A percentile compares a stretch with the other conserved stretches of the same genome.
Conservation (phyloP, 2,797 vertebrate species). For the Clarias pachynema region DNA sequence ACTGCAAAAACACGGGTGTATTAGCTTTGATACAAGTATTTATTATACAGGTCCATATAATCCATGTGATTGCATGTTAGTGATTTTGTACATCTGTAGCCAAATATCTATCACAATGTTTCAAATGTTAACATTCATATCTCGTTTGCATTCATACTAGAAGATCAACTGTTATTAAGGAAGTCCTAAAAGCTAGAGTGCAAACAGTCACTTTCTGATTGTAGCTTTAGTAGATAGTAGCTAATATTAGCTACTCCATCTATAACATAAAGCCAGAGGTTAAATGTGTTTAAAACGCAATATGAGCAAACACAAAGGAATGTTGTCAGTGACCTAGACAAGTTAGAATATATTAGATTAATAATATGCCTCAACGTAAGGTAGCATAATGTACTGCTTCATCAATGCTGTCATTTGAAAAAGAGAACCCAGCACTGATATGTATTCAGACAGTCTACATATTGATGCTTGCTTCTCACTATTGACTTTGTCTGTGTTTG, state of each 20-base stretch:
- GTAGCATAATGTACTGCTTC: neutral
- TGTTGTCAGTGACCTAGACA: neutral
- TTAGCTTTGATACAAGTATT: neutral
- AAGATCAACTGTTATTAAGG: neutral
- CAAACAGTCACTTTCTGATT: neutral
- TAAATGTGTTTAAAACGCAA: neutral
- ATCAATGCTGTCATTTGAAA: neutral
- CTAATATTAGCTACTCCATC: neutral
- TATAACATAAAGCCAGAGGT: neutral
- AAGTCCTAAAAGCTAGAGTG: neutral
- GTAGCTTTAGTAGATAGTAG: neutral
- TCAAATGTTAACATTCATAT: neutral
- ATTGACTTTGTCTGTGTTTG: slow-evolving; percentile 7
- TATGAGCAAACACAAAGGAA: neutral
- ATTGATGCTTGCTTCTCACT: neutral
- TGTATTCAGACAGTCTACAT: neutral
- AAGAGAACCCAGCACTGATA: slow-evolving; percentile 9
- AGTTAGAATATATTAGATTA: neutral
- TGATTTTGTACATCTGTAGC: neutral
- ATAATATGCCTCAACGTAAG: too few relatives aligned
- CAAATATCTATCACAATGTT: neutral
- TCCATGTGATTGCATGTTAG: neutral
- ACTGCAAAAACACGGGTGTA: neutral
- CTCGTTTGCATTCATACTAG: neutral
- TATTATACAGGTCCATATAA: neutral